Conservation (phyloP, 2,888 invertebrate species). For the Synanthedon formicaeformis region DNA sequence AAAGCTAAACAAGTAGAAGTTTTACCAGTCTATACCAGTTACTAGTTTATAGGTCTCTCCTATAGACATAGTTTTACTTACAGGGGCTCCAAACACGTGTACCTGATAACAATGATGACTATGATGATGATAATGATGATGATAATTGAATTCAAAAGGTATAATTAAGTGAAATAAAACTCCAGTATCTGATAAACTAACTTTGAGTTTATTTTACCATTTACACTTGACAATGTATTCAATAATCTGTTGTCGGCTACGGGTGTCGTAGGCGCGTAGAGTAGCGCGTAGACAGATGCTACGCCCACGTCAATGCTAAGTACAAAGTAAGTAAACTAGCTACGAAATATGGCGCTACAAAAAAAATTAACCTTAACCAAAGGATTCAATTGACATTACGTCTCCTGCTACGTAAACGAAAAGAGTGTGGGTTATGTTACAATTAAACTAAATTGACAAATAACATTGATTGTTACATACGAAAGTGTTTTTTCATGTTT, state of each 20-base stretch:
- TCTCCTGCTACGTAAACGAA: constrained; percentile 3
- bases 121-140: too few species aligned
- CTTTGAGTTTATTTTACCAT: constrained; percentile 74
- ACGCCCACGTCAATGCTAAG: constrained; percentile 32
- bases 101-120: too few species aligned
- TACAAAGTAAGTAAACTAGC: background rate
- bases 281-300: constrained; percentile 39
- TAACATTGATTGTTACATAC: background rate
- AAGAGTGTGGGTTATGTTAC: background rate
- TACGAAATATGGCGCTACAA: background rate
- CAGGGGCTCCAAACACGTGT: too few species aligned
- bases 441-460: constrained; percentile 3
- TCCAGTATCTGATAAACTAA: constrained; percentile 70
- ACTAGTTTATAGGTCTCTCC: too few species aligned
- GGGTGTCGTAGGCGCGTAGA: constrained; percentile 61
- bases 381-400: background rate
- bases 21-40: too few species aligned
- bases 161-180: constrained; percentile 41
- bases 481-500: constrained; percentile 21
- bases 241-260: constrained; percentile 67
- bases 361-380: background rate
- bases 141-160: constrained; percentile 2
- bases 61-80: too few species aligned
- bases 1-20: too few species aligned
- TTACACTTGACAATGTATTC: constrained; percentile 73